Conservation (phyloP, 1,140 invertebrate species). For the Nasonia giraulti region DNA sequence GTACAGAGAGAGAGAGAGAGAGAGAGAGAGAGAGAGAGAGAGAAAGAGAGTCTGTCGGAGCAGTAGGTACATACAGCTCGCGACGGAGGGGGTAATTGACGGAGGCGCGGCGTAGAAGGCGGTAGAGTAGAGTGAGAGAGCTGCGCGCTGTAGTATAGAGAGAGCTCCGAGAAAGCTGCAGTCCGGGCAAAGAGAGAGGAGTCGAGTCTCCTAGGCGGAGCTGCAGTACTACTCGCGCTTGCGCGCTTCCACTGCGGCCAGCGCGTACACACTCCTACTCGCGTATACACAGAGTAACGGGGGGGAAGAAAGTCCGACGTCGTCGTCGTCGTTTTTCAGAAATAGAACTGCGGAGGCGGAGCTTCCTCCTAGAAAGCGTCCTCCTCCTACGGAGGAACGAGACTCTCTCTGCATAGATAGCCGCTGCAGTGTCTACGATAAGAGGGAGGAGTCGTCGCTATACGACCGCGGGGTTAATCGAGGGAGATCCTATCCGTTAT, state of each 20-base stretch:
- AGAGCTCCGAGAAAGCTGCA: not conserved
- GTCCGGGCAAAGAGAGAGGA: not conserved
- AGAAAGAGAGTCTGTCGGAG: too few species aligned
- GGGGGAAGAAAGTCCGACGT: conserved; percentile 31
- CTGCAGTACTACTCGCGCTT: conserved; percentile 19
- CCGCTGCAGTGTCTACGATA: not conserved
- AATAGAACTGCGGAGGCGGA: conserved; percentile 64
- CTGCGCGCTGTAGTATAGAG: not conserved
- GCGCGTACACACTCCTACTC: not conserved
- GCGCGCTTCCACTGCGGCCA: not conserved
- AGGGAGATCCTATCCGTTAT: not conserved
- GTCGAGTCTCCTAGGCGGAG: conserved; percentile 33
- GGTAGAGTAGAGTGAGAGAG: conserved; percentile 3
- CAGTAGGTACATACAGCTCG: not conserved
- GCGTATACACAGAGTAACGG: conserved; percentile 27
- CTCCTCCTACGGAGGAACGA: conserved; percentile 46
- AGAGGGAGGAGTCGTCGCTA: conserved; percentile 55
- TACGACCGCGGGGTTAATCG: too few species aligned
- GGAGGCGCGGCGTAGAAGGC: conserved; percentile 46
- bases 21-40: not conserved
- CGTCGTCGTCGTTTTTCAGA: conserved; percentile 58
- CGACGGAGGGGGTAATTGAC: conserved; percentile 42
- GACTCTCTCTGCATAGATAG: conserved; percentile 1
- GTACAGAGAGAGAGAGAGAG: not conserved
- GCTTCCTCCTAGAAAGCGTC: conserved; percentile 67